These are phyloP conservation scores for Drosophila mayaguana DNA, from an alignment of 2,888 invertebrate species.

Conservation along the genomic window DNA sequence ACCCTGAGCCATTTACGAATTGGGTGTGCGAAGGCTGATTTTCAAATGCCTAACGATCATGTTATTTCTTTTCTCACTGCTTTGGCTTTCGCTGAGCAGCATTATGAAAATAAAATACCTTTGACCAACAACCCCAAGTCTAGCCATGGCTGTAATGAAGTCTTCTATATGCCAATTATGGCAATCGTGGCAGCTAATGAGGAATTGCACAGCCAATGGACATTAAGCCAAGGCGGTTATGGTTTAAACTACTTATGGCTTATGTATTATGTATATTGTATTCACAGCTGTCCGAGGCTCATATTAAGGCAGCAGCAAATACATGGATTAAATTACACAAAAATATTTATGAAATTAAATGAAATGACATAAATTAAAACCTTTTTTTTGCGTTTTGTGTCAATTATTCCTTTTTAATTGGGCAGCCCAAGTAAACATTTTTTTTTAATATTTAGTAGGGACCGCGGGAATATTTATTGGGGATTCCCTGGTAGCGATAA, in stretches of 20 bases:
- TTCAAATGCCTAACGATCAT: constrained; percentile 18
- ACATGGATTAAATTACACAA: not conserved
- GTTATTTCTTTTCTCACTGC: constrained; percentile 1
- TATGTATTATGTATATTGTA: constrained; percentile 59
- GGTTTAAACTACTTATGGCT: constrained; percentile 22
- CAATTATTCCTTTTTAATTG: constrained; percentile 2
- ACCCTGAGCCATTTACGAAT: constrained; percentile 56
- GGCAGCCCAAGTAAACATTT: not conserved
- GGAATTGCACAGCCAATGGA: constrained; percentile 35
- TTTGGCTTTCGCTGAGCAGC: constrained; percentile 13
- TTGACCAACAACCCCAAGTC: constrained; percentile 5
- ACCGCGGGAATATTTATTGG: constrained; percentile 7
- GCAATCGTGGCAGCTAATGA: constrained; percentile 48
- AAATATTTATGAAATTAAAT: constrained; percentile 5
- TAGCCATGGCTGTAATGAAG: constrained; percentile 45
- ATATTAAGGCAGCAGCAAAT: not conserved
- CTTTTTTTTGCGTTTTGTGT: not conserved
- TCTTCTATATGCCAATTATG: constrained; percentile 72
- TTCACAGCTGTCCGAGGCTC: constrained; percentile 33
- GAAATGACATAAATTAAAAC: not conserved
- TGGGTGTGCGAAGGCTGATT: constrained; percentile 37
- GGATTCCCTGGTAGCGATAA: not conserved
- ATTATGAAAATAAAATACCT: not conserved
- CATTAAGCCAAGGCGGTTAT: constrained; percentile 21
- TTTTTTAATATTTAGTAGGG: constrained; percentile 24